Base-by-base conservation (phyloP, 1,140 invertebrate species). In the Batillaria attramentaria region DNA sequence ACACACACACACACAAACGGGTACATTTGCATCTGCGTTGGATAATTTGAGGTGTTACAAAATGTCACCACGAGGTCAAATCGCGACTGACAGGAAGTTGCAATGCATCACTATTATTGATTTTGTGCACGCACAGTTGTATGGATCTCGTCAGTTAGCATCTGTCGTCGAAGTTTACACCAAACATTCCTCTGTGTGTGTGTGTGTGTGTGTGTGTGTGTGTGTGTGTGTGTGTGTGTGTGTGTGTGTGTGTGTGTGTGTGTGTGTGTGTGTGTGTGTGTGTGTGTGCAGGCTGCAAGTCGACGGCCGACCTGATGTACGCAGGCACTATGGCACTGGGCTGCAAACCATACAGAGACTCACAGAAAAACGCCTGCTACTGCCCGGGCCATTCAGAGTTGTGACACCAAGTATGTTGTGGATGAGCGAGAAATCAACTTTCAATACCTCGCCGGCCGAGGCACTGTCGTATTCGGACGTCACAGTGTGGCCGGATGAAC, bases 361-460 rank as follows among this genome's bases (percentile, higher is more conserved):
- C 85, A 0, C 85, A 86, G 75, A 78, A 79, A 69, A 80, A 83
- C n/a, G 85, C 85, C 1, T 86, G 85, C 43, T 8, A 50, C 5
- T 16, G 70, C 24, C 10, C 70, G 10, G 24, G 39, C 43, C 24
- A 72, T 20, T 28, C 5, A 1, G 60, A 75, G 24, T 57, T 72
- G 43, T 72, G 42, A 72, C 3, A 28, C 3, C n/a, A n/a, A 20
- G 50, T 18, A 54, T n/a, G n/a, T n/a, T n/a, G n/a, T n/a, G n/a
- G n/a, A n/a, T n/a, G n/a, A n/a, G n/a, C n/a, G n/a, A n/a, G n/a
- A n/a, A n/a, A n/a, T n/a, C n/a, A n/a, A n/a, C n/a, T n/a, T n/a
- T n/a, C n/a, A n/a, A n/a, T n/a, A n/a, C n/a, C n/a, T n/a, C n/a
- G n/a, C n/a, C n/a, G n/a, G n/a, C n/a, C n/a, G n/a, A n/a, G n/a